Conservation (phyloP, 2,113 vertebrate genomes). For the Rhabdornis inornatus region DNA sequence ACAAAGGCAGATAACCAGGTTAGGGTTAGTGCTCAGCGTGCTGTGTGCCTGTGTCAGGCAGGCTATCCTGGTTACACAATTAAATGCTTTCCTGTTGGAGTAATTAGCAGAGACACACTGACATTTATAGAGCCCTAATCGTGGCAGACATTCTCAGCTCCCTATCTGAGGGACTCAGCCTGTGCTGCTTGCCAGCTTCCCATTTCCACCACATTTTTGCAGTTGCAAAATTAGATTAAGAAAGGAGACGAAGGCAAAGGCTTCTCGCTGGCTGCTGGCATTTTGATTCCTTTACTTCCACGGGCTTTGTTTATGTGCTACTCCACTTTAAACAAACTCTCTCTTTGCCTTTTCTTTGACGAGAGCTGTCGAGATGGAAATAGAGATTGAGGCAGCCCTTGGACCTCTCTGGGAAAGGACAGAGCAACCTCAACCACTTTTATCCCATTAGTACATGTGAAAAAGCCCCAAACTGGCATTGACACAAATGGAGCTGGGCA, state of each 20-base stretch:
- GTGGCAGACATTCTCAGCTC: neutral
- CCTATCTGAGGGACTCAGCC: neutral
- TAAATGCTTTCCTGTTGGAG: conserved; percentile 43
- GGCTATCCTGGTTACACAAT: conserved; percentile 10
- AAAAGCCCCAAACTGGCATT: neutral
- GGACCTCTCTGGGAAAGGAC: neutral
- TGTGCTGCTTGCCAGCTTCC: conserved; percentile 14
- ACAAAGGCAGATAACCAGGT: conserved; percentile 29
- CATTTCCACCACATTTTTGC: conserved; percentile 10
- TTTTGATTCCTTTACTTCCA: neutral
- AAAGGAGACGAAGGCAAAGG: neutral
- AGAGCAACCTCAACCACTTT: neutral
- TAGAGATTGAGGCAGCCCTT: neutral
- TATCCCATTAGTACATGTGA: neutral
- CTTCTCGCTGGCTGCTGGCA: neutral
- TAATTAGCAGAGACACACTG: conserved; percentile 20
- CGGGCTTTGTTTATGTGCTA: neutral
- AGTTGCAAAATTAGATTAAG: conserved; percentile 15
- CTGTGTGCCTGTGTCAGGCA: neutral
- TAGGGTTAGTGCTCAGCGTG: neutral
- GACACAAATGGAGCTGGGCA: neutral
- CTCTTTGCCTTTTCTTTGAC: neutral
- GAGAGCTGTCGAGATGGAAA: neutral
- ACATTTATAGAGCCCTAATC: conserved; percentile 22
- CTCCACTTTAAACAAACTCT: conserved; percentile 1